Evolutionary conservation across 2,888 invertebrate genomes (phyloP).

Genomic region (Platycnemis pennipes): DNA sequence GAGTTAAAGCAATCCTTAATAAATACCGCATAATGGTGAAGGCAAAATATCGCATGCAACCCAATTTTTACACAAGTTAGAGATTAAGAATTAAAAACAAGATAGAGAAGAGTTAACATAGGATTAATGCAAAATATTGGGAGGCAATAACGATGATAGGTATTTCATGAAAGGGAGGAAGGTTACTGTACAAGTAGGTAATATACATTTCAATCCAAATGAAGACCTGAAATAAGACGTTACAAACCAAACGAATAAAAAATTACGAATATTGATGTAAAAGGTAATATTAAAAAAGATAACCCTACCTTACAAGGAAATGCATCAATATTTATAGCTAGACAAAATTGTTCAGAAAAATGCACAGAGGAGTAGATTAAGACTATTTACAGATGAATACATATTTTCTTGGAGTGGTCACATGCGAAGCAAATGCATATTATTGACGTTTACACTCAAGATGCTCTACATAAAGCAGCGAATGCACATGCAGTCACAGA

Average conservation of each 20-base stretch:
- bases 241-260: conserved; percentile 45
- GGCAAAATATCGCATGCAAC: conserved; percentile 54
- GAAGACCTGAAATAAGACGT: conserved; percentile 60
- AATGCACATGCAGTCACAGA: conserved; percentile 20
- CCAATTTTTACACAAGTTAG: conserved; percentile 54
- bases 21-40: conserved; percentile 24
- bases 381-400: conserved; percentile 26
- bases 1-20: conserved; percentile 45
- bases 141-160: conserved; percentile 31
- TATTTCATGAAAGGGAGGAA: conserved; percentile 35
- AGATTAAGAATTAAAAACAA: conserved; percentile 51
- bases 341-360: conserved; percentile 46
- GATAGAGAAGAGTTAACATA: conserved; percentile 32
- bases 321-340: conserved; percentile 56
- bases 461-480: not conserved
- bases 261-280: conserved; percentile 57
- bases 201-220: conserved; percentile 61
- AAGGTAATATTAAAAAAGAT: conserved; percentile 49
- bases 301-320: conserved; percentile 52
- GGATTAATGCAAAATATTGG: conserved; percentile 40
- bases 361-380: not conserved
- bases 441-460: no score
- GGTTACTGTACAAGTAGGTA: conserved; percentile 45
- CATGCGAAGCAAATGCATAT: conserved; percentile 14
- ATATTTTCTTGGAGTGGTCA: no score